Evolutionary conservation across 2,888 invertebrate genomes (phyloP).

Genomic region (Mythimna ferrago): DNA sequence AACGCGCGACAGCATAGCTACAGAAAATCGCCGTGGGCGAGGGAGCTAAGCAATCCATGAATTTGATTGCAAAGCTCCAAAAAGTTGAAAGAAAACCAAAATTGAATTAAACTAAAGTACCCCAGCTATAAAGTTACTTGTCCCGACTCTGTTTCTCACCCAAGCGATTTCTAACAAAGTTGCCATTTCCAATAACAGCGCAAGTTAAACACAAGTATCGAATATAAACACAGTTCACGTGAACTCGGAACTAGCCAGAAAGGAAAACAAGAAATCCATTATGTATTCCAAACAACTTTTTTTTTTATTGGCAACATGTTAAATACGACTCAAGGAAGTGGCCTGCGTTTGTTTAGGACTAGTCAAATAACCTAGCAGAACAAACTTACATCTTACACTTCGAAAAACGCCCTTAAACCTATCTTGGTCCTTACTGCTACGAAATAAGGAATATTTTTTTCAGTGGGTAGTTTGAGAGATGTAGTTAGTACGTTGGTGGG

Average conservation of each 20-base stretch:
- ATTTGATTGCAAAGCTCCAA: neutral
- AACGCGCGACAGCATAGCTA: too few relatives aligned
- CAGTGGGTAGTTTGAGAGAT: neutral
- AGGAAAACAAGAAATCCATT: constrained; percentile 78
- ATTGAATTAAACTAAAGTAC: constrained; percentile 10
- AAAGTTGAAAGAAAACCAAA: constrained; percentile 14
- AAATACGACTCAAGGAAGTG: constrained; percentile 76
- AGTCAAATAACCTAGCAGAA: constrained; percentile 68
- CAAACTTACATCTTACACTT: constrained; percentile 38
- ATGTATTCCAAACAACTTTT: constrained; percentile 80
- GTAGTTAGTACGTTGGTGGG: constrained; percentile 40
- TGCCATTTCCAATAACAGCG: constrained; percentile 34
- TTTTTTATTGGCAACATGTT: constrained; percentile 82
- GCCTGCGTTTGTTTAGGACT: constrained; percentile 77
- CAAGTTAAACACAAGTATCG: constrained; percentile 55
- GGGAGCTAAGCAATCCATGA: neutral
- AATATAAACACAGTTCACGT: constrained; percentile 55
- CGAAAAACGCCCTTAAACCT: constrained; percentile 13
- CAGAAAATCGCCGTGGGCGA: too few relatives aligned
- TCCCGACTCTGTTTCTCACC: constrained; percentile 11
- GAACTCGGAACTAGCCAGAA: constrained; percentile 61
- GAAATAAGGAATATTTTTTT: constrained; percentile 12
- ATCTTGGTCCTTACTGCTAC: neutral
- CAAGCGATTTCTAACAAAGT: constrained; percentile 39
- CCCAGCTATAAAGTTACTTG: constrained; percentile 18